These are phyloP conservation scores for Gerris buenoi DNA, from an alignment of 1,140 invertebrate genomes.

Conservation along the genomic window DNA sequence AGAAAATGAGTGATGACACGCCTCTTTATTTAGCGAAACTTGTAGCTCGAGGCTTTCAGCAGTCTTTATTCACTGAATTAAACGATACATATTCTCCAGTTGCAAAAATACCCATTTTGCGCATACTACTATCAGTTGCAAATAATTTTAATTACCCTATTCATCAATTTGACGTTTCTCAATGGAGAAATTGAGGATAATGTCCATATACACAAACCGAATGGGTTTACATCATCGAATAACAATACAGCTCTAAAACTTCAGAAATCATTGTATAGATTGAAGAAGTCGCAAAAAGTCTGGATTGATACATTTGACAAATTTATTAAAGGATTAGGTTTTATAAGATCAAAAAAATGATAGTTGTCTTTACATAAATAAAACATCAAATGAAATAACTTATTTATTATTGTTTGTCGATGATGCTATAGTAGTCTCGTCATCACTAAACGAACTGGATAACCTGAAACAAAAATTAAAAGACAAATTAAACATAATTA, in stretches of 20 bases:
- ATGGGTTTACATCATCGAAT: background rate
- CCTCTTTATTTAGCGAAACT: background rate
- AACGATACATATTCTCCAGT: background rate
- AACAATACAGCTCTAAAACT: no score
- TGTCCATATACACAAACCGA: background rate
- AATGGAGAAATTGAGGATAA: background rate
- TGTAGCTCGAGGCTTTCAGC: no score
- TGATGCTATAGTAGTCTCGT: background rate
- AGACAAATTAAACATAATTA: background rate
- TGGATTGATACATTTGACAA: background rate
- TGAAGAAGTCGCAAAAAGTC: background rate
- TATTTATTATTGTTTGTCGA: background rate
- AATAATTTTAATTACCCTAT: background rate
- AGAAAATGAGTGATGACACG: background rate
- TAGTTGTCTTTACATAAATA: background rate
- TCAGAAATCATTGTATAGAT: no score
- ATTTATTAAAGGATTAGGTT: background rate
- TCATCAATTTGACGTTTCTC: background rate
- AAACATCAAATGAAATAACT: background rate
- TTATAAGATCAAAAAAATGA: background rate
- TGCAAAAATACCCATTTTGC: background rate
- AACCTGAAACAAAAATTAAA: background rate
- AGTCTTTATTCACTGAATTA: background rate
- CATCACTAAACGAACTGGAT: background rate
- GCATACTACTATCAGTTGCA: background rate